phyloP scores from a whole-genome alignment of 2,797 vertebrate genomes.

The Sebastolobus altivelis region DNA sequence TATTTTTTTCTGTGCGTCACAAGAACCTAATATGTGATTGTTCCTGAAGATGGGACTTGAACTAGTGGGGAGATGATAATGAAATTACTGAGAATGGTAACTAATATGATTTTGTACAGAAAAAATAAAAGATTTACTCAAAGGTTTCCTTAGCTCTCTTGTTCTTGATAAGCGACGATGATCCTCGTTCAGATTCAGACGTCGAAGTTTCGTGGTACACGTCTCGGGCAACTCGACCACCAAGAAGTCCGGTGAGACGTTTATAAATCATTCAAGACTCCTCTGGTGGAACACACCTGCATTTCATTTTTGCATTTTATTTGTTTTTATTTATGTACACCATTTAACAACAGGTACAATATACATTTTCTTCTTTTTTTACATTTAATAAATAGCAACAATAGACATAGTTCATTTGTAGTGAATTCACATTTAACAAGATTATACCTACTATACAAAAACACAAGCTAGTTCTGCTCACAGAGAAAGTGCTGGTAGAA shows the following conservation, averaged over 20 bases:
- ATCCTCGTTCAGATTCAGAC: neutral
- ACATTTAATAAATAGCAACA: neutral
- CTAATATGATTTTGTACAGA: conserved; percentile 93
- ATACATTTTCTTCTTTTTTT: conserved; percentile 13
- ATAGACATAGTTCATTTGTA: neutral
- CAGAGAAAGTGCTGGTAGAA: conserved; percentile 20
- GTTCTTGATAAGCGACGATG: neutral
- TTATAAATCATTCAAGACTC: neutral
- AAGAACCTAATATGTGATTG: conserved; percentile 62
- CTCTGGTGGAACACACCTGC: neutral
- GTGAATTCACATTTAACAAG: conserved; percentile 33
- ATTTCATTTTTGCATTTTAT: neutral
- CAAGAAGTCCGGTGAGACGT: neutral
- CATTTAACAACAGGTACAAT: conserved; percentile 5
- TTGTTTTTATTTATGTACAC: conserved; percentile 29
- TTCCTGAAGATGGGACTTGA: conserved; percentile 60
- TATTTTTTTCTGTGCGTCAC: conserved; percentile 75
- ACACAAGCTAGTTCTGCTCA: conserved; percentile 37
- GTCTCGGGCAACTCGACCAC: neutral
- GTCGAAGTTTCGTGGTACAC: neutral
- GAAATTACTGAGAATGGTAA: conserved; percentile 85
- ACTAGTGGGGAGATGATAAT: conserved; percentile 77
- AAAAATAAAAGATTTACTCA: conserved; percentile 89
- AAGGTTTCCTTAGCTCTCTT: conserved; percentile 52
- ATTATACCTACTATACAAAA: conserved; percentile 22